Evolutionary conservation across 1,140 invertebrate genomes (phyloP).

Genomic region (Drosophila busckii): DNA sequence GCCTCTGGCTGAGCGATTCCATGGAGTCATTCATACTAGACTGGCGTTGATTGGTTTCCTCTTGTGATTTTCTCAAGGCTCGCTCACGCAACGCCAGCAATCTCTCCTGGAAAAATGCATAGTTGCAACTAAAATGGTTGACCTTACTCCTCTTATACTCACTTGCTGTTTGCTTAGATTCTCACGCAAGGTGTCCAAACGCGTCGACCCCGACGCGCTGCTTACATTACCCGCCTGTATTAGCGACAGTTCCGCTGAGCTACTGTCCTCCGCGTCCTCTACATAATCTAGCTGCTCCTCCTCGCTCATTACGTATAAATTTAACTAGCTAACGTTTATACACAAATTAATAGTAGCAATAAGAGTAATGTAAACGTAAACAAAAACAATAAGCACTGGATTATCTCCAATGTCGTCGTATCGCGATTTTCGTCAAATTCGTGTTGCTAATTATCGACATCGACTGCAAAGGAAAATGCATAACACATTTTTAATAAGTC

Average conservation of each 20-base stretch:
- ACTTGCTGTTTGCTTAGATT: conserved; percentile 59
- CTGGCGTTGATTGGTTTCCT: conserved; percentile 17
- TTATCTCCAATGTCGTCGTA: conserved; percentile 56
- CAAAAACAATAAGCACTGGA: conserved; percentile 38
- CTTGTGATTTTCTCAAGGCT: conserved; percentile 32
- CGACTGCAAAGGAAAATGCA: conserved; percentile 47
- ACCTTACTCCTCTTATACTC: too few species aligned
- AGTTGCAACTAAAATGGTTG: background rate
- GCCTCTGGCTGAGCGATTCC: conserved; percentile 46
- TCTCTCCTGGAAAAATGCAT: conserved; percentile 33
- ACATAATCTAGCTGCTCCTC: too few species aligned
- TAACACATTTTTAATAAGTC: background rate
- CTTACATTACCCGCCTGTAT: conserved; percentile 31
- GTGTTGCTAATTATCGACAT: conserved; percentile 60
- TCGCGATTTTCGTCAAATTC: conserved; percentile 34
- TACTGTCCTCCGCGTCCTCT: conserved; percentile 40
- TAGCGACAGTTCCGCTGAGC: conserved; percentile 32
- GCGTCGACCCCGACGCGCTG: conserved; percentile 7
- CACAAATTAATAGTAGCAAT: conserved; percentile 3
- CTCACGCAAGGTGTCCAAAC: conserved; percentile 53
- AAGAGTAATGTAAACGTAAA: conserved; percentile 1
- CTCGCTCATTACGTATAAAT: too few species aligned
- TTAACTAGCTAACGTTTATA: conserved; percentile 28
- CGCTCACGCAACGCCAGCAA: conserved; percentile 52
- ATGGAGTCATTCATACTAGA: conserved; percentile 43